phyloP scores from a whole-genome alignment of 1,140 invertebrate genomes.

The Chionoecetes opilio region DNA sequence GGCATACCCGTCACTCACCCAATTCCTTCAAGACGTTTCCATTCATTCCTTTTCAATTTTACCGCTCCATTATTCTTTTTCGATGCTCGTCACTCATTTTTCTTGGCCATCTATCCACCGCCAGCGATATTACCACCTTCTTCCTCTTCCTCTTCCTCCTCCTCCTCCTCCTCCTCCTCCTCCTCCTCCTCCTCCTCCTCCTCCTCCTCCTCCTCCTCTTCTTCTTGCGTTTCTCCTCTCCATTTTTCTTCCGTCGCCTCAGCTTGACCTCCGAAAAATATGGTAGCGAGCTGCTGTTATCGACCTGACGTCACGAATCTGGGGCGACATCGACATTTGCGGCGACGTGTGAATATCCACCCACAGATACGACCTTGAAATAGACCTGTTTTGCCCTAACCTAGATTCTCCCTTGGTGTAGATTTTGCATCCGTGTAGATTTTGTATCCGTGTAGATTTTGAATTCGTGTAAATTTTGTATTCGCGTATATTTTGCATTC shows the following conservation, averaged over 20 bases:
- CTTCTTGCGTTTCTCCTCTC: not conserved
- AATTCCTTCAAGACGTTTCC: too few relatives aligned
- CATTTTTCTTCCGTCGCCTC: slow-evolving; percentile 2
- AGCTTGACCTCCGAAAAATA: not conserved
- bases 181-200: not conserved
- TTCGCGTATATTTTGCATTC: too few relatives aligned
- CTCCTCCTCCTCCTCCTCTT: not conserved
- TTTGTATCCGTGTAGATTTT: too few relatives aligned
- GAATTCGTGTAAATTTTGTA: too few relatives aligned
- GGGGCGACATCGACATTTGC: not conserved
- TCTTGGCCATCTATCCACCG: not conserved
- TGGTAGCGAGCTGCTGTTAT: not conserved
- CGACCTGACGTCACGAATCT: not conserved
- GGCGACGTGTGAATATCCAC: not conserved
- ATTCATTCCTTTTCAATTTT: not conserved
- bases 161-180: not conserved
- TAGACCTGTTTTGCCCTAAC: too few relatives aligned
- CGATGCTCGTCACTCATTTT: not conserved
- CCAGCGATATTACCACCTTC: not conserved
- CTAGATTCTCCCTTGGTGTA: too few relatives aligned
- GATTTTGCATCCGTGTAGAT: too few relatives aligned
- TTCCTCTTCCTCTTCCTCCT: not conserved
- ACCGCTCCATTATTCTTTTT: not conserved
- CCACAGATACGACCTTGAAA: not conserved
- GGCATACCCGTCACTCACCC: too few relatives aligned